Percentiles rank a stretch among this genome's conserved stretches.
Conservation (phyloP, 2,888 invertebrate species). For the Monopis laevigella region DNA sequence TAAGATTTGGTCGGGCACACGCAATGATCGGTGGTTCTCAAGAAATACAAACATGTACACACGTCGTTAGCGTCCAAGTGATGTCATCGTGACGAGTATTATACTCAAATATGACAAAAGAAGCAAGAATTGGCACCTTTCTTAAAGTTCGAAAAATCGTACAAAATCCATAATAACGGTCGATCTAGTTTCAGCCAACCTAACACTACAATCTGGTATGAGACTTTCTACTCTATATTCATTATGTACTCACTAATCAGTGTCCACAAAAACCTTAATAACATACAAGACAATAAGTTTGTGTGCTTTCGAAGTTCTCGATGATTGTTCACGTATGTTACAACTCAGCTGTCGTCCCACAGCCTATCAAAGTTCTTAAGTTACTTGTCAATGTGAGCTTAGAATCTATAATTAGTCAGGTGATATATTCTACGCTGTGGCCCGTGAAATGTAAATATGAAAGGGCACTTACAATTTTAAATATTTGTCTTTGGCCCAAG, state of each 20-base stretch:
- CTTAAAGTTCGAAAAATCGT: too few species aligned
- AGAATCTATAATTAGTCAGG: constrained; percentile 6
- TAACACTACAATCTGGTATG: constrained; percentile 20
- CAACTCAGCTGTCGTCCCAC: constrained; percentile 8
- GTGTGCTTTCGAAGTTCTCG: constrained; percentile 38
- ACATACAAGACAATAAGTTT: constrained; percentile 47
- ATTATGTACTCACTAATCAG: constrained; percentile 64
- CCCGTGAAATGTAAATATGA: constrained; percentile 5
- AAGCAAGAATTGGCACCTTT: too few species aligned
- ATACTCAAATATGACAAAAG: too few species aligned
- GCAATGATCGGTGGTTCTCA: constrained; percentile 21
- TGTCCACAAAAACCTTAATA: constrained; percentile 62
- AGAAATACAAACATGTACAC: constrained; percentile 8
- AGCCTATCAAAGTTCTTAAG: constrained; percentile 5
- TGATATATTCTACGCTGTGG: constrained; percentile 12
- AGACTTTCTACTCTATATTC: constrained; percentile 63
- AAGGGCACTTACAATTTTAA: constrained; percentile 64
- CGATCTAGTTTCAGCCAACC: background rate
- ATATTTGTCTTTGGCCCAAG: constrained; percentile 63
- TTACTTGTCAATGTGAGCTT: constrained; percentile 1
- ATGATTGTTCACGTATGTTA: constrained; percentile 29
- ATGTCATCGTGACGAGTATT: background rate
- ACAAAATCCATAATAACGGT: too few species aligned
- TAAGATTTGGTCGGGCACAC: constrained; percentile 43
- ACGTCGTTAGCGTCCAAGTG: background rate